A percentile compares a stretch with the other conserved stretches of the same genome.
phyloP scores from a whole-genome alignment of 2,888 invertebrate species.

The Oscheius sp. region DNA sequence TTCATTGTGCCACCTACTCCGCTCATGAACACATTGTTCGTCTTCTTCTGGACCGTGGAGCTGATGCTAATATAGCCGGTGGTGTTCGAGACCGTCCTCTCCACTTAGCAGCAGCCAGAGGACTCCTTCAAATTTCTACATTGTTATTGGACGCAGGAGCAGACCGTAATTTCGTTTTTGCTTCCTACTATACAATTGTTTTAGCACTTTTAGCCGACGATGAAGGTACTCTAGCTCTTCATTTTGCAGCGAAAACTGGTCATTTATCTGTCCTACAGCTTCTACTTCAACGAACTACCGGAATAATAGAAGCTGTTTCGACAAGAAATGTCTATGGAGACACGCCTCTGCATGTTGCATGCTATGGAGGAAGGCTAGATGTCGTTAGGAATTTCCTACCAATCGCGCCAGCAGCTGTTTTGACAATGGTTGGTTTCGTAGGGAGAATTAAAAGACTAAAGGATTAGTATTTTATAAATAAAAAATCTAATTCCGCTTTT shows the following conservation, averaged over 20 bases:
- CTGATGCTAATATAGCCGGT: conserved; percentile 72
- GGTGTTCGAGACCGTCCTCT: conserved; percentile 73
- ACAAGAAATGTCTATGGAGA: conserved; percentile 73
- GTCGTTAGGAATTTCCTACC: conserved; percentile 71
- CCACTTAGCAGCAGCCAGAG: conserved; percentile 72
- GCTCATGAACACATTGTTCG: conserved; percentile 73
- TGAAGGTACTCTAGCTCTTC: conserved; percentile 73
- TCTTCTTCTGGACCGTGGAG: conserved; percentile 69
- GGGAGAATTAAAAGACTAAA: background rate
- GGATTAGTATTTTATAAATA: background rate
- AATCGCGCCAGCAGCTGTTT: conserved; percentile 38
- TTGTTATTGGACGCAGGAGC: conserved; percentile 71
- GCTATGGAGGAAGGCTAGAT: conserved; percentile 70
- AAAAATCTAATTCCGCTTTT: too few species aligned
- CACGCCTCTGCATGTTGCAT: conserved; percentile 72
- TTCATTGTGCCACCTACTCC: conserved; percentile 73
- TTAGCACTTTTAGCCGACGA: conserved; percentile 72
- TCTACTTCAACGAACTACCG: conserved; percentile 61
- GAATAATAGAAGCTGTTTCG: conserved; percentile 39
- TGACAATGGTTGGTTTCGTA: conserved; percentile 42
- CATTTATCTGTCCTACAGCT: conserved; percentile 71
- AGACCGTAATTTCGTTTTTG: conserved; percentile 66
- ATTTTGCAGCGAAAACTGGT: conserved; percentile 73
- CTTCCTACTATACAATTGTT: conserved; percentile 27
- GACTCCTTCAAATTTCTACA: conserved; percentile 71